Conservation (phyloP, 1,140 invertebrate species). For the Cydia amplana region DNA sequence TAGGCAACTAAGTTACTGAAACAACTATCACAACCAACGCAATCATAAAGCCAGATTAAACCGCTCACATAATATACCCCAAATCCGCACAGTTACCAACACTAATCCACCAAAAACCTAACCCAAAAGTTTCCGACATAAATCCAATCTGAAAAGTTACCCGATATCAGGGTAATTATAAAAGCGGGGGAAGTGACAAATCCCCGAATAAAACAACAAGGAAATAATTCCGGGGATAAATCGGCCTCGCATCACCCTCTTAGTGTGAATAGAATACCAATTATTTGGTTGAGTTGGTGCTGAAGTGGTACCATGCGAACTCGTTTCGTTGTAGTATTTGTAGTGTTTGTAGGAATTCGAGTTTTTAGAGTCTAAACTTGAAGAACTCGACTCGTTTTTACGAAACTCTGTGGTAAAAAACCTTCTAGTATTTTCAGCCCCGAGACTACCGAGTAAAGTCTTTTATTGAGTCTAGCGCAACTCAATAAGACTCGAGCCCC, state of each 20-base stretch:
- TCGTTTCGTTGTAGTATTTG: no score
- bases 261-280: slow-evolving; percentile 80
- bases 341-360: no score
- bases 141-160: slow-evolving; percentile 75
- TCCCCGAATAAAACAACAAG: slow-evolving; percentile 80
- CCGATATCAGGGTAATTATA: slow-evolving; percentile 76
- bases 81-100: slow-evolving; percentile 59
- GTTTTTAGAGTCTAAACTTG: no score
- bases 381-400: no score
- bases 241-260: slow-evolving; percentile 53
- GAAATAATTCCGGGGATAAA: slow-evolving; percentile 79
- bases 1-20: background rate
- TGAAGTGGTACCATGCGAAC: slow-evolving; percentile 42
- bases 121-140: slow-evolving; percentile 56
- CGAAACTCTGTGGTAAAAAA: no score
- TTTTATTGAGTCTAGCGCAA: no score
- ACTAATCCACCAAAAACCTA: slow-evolving; percentile 59
- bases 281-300: slow-evolving; percentile 76
- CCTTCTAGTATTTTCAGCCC: no score
- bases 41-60: slow-evolving; percentile 43
- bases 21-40: slow-evolving; percentile 29
- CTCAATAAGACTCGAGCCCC: no score
- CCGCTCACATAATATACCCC: slow-evolving; percentile 37
- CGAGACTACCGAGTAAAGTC: no score
- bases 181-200: slow-evolving; percentile 74